Base-by-base conservation (phyloP, 2,797 vertebrate genomes). In the Muscicapa striata region DNA sequence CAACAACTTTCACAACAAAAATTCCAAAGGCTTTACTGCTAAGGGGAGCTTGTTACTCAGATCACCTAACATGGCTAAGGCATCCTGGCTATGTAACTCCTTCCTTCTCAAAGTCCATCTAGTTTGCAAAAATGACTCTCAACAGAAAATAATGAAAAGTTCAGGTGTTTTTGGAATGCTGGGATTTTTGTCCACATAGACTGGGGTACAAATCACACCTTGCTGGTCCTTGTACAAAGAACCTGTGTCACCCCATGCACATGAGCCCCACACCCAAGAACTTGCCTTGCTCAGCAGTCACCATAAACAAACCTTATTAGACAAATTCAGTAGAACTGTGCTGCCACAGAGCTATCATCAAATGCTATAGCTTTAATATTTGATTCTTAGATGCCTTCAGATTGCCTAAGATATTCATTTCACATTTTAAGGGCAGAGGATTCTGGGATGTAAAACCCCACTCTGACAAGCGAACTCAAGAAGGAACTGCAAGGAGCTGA, bases 161-260 rank as follows among this genome's bases (percentile, higher is more conserved):
- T 73, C 21, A n/a, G 69, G 32, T 2, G 0, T 27, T 80, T 80
- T 66, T 36, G 32, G 18, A 27, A 20, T 0, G 0, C 30, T 77
- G 11, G 5, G 24, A 77, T 36, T 85, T 95, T 74, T 64, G 8
- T 9, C 27, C 2, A 0, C 1, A 0, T 38, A 61, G 16, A 34
- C 49, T 23, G 8, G 6, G 12, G 12, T n/a, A 59, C 5, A 51
- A 64, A 77, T 22, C 45, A 26, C 3, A 0, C 12, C 11, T 17
- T 76, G 13, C 20, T 74, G 23, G 30, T 77, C 11, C 13, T 67
- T 77, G n/a, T 48, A 22, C 7, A 16, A 38, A 90, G 45, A 55
- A 45, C 10, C 5, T 21, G 7, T 17, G 30, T 45, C 29, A 48
- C 34, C 19, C 30, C 46, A 76, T 32, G 24, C 40, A 32, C 64